Evolutionary conservation across 2,113 vertebrate species (phyloP).

Genomic region (Gallinago undulata): DNA sequence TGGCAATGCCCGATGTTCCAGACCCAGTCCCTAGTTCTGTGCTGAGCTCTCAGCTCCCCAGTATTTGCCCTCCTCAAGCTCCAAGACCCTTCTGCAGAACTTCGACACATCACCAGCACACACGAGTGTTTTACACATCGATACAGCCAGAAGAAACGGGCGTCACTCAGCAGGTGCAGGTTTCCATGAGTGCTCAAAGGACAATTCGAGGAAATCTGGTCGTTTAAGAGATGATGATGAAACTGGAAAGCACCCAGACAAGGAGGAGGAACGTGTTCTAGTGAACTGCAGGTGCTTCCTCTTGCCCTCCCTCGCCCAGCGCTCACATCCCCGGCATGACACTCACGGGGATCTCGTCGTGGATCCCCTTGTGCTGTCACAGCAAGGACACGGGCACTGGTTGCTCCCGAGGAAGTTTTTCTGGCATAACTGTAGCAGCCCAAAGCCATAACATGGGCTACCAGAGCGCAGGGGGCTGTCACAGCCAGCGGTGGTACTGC

Average conservation of each 20-base stretch:
- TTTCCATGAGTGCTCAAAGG: neutral
- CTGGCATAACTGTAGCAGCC: neutral
- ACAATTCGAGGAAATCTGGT: neutral
- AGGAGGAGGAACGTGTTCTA: neutral
- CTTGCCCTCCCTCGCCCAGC: neutral
- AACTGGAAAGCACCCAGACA: neutral
- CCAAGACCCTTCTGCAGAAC: neutral
- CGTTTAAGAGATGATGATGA: fast-evolving
- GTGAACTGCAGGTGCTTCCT: neutral
- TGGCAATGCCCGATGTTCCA: neutral
- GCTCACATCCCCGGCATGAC: neutral
- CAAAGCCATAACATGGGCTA: neutral
- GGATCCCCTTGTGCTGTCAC: neutral
- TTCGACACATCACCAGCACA: fast-evolving
- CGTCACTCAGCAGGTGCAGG: fast-evolving
- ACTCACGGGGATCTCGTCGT: neutral
- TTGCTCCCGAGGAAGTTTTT: neutral
- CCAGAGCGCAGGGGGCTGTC: neutral
- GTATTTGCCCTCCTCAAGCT: neutral
- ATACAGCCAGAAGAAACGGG: neutral
- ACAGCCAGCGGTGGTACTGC: fast-evolving
- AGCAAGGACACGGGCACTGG: fast-evolving
- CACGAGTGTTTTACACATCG: too few relatives aligned
- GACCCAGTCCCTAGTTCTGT: fast-evolving
- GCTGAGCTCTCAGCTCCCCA: neutral